phyloP scores from a whole-genome alignment of 2,888 invertebrate species.

The Notodonta dromedarius region DNA sequence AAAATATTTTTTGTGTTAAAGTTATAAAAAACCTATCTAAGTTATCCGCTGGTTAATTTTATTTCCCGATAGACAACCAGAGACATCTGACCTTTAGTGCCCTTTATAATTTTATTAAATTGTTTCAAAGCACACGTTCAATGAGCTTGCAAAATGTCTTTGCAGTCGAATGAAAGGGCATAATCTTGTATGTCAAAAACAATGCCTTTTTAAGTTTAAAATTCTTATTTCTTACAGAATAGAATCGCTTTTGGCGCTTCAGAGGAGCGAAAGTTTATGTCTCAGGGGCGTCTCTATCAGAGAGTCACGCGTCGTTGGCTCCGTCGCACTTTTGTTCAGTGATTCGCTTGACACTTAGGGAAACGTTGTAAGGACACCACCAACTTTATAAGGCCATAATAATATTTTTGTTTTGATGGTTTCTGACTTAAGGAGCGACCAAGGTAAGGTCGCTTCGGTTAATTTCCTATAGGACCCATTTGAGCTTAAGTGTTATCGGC shows the following conservation, averaged over 20 bases:
- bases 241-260: constrained; percentile 30
- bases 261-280: constrained; percentile 34
- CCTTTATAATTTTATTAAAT: constrained; percentile 31
- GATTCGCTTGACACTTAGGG: constrained; percentile 47
- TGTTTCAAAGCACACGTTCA: constrained; percentile 23
- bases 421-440: constrained; percentile 16
- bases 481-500: too few relatives aligned
- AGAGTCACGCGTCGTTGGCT: constrained; percentile 64
- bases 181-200: constrained; percentile 20
- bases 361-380: constrained; percentile 42
- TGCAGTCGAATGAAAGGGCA: constrained; percentile 35
- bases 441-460: neutral
- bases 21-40: neutral
- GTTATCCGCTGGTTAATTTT: too few relatives aligned
- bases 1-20: neutral
- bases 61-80: neutral
- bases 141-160: constrained; percentile 33
- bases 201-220: constrained; percentile 23
- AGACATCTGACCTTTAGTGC: constrained; percentile 19
- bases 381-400: constrained; percentile 25
- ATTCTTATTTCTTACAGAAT: constrained; percentile 17
- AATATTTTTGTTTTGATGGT: constrained; percentile 28
- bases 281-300: constrained; percentile 53
- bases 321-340: constrained; percentile 52
- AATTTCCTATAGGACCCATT: too few relatives aligned